phyloP scores from a whole-genome alignment of 2,888 invertebrate genomes.

The Calameuta idolon region DNA sequence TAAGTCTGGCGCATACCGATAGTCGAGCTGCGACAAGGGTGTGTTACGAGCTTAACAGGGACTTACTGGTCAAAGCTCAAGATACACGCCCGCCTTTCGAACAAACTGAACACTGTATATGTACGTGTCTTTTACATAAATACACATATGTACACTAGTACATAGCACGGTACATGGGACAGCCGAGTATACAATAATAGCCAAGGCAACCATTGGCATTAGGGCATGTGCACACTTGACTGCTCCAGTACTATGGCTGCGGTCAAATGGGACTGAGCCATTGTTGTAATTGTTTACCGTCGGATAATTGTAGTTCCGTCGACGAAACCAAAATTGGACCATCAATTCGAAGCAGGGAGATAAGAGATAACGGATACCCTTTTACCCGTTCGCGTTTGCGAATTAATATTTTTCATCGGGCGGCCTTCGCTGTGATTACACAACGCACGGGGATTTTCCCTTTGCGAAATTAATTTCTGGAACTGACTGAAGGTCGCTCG shows the following conservation, averaged over 20 bases:
- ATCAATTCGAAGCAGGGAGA: not conserved
- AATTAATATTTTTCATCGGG: not conserved
- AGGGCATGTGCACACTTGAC: not conserved
- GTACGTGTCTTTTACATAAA: not conserved
- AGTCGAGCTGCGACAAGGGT: slow-evolving; percentile 14
- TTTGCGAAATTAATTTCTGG: not conserved
- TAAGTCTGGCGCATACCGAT: slow-evolving; percentile 11
- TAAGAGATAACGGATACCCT: not conserved
- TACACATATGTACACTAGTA: not conserved
- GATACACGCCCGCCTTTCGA: not conserved
- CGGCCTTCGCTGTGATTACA: not conserved
- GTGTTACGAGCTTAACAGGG: slow-evolving; percentile 18
- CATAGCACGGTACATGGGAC: not conserved
- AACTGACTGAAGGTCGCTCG: not conserved
- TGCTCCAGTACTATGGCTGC: not conserved
- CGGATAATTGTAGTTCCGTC: not conserved
- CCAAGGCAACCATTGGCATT: not conserved
- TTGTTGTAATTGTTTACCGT: not conserved
- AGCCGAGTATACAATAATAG: not conserved
- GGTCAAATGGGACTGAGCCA: not conserved
- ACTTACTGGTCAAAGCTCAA: not conserved
- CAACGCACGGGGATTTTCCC: not conserved
- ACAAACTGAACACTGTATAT: too few species aligned
- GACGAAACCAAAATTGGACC: not conserved
- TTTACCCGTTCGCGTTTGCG: not conserved